phyloP scores from a whole-genome alignment of 1,140 invertebrate species.

The Tribolium castaneum region DNA sequence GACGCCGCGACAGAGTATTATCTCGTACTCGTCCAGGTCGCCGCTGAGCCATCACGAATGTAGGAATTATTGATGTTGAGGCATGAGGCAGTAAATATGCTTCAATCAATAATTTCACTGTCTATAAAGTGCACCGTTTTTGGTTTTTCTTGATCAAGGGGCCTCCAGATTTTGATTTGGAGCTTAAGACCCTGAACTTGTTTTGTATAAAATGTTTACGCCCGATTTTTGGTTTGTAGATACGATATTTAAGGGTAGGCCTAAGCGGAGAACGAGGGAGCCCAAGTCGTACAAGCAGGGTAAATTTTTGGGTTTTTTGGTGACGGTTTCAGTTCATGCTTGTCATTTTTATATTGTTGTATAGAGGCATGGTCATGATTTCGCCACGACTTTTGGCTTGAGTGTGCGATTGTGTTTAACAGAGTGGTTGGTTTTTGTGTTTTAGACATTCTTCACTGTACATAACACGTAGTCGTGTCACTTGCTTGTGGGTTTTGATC shows the following conservation, averaged over 20 bases:
- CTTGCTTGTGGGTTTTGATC: slow-evolving; percentile 1
- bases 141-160: neutral
- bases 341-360: neutral
- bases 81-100: slow-evolving; percentile 43
- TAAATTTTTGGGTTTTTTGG: slow-evolving; percentile 62
- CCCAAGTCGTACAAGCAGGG: slow-evolving; percentile 70
- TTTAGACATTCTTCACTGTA: neutral
- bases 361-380: neutral
- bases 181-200: too few relatives aligned
- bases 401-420: slow-evolving; percentile 2
- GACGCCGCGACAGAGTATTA: slow-evolving; percentile 73
- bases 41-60: slow-evolving; percentile 84
- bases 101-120: slow-evolving; percentile 37
- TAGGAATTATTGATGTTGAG: slow-evolving; percentile 63
- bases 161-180: too few relatives aligned
- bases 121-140: neutral
- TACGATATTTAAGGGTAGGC: slow-evolving; percentile 66
- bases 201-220: slow-evolving; percentile 39
- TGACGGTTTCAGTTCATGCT: slow-evolving; percentile 10
- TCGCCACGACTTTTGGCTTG: neutral
- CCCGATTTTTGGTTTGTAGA: slow-evolving; percentile 65
- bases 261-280: slow-evolving; percentile 65
- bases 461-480: neutral
- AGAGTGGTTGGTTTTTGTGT: neutral
- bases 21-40: slow-evolving; percentile 77